Base-by-base conservation (phyloP, 2,113 vertebrate species). In the Phaetusa simplex region DNA sequence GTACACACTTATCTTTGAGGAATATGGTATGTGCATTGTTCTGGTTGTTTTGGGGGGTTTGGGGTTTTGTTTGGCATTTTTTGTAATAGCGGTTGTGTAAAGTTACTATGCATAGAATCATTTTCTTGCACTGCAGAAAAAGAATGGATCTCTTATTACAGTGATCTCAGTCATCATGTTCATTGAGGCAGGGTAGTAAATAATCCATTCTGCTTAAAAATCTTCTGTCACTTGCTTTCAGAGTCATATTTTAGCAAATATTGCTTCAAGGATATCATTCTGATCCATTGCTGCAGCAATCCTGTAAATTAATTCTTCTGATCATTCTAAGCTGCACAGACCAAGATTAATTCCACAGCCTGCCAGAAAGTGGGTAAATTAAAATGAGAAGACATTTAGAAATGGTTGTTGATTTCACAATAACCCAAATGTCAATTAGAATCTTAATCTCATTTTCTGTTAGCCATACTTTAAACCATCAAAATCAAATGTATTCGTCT, bases 271-370 rank as follows among this genome's bases (percentile, higher is more conserved):
- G 49, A 98, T 80, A n/a, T 98, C 98, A 11, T 96, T 98, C 96
- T 98, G 98, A 97, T 98, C 98, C 82, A 97, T 94, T 15, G 98
- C 98, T 7, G 97, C 98, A 52, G 98, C 98, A 47, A 98, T 98
- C 50, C 82, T 96, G 84, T 98, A 98, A 97, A 98, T 98, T 40
- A 98, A 98, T 32, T 97, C 97, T 90, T 98, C 98, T 96, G 98
- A 97, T 9, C 98, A 98, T 96, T 98, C 98, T 86, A 98, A 97
- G n/a, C 98, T 98, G 50, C 95, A 83, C 91, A 99, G 95, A 26
- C 98, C 98, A 30, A 99, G 97, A 95, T 99, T 99, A 59, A 99
- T 98, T 47, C 98, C 98, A 74, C 97, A 98, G 73, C 97, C 98
- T 98, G 95, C 22, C 93, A 95, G 62, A 59, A 84, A 91, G 79